phyloP scores from a whole-genome alignment of 2,888 invertebrate species.

The Cheiracanthium punctorium region DNA sequence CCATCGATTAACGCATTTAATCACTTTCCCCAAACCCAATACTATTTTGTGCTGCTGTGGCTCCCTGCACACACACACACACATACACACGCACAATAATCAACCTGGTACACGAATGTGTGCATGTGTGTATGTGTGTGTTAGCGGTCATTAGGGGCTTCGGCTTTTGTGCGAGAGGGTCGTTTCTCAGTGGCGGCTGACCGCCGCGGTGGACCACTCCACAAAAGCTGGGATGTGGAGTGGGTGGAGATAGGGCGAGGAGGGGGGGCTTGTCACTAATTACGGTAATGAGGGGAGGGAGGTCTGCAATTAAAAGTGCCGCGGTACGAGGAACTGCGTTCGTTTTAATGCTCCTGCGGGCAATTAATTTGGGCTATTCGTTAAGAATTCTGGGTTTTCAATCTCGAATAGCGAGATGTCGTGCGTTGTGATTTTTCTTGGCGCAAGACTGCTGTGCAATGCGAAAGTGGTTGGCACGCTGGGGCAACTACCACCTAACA shows the following conservation, averaged over 20 bases:
- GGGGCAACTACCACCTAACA: too few relatives aligned
- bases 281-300: background rate
- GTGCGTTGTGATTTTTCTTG: too few relatives aligned
- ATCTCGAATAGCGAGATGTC: too few relatives aligned
- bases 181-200: conserved; percentile 54
- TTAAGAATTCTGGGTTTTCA: too few relatives aligned
- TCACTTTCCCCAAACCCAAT: conserved; percentile 15
- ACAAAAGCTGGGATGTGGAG: background rate
- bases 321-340: too few relatives aligned
- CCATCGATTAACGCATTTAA: conserved; percentile 10
- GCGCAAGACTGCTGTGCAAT: too few relatives aligned
- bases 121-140: conserved; percentile 32
- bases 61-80: background rate
- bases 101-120: background rate
- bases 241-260: background rate
- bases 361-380: too few relatives aligned
- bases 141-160: conserved; percentile 34
- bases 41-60: conserved; percentile 9
- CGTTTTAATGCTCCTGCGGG: too few relatives aligned
- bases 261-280: background rate
- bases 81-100: conserved; percentile 31
- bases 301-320: too few relatives aligned
- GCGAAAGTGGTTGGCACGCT: too few relatives aligned
- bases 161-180: background rate
- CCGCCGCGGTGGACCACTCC: conserved; percentile 35